Conservation (phyloP, 2,888 invertebrate species). For the Ornithoptera alexandrae region DNA sequence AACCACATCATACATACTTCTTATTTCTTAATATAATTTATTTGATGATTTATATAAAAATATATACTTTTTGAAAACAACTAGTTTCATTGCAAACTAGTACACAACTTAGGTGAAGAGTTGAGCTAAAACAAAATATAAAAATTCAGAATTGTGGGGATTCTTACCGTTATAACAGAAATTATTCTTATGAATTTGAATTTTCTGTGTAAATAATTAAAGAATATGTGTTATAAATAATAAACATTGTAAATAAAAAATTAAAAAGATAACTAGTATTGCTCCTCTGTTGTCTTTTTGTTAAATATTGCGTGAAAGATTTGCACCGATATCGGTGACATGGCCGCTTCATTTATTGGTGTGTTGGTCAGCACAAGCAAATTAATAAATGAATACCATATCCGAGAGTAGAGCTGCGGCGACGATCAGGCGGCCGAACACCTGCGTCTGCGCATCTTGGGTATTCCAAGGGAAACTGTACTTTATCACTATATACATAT, state of each 20-base stretch:
- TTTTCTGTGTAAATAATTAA: not conserved
- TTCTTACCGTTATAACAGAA: not conserved
- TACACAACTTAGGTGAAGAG: not conserved
- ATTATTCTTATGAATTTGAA: not conserved
- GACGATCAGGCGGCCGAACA: conserved; percentile 76
- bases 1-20: no score
- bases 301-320: conserved; percentile 23
- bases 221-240: not conserved
- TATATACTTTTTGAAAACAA: not conserved
- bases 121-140: not conserved
- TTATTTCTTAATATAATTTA: no score
- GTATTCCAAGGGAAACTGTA: conserved; percentile 38
- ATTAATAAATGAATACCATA: conserved; percentile 78
- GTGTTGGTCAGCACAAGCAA: conserved; percentile 70
- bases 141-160: not conserved
- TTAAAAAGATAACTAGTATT: not conserved
- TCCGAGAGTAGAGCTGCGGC: conserved; percentile 73
- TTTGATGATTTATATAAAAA: not conserved
- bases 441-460: conserved; percentile 72
- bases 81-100: not conserved
- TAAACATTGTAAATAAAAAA: not conserved
- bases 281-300: conserved; percentile 17
- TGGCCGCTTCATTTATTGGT: conserved; percentile 50
- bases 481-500: conserved; percentile 31
- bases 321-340: conserved; percentile 33